phyloP scores from a whole-genome alignment of 1,140 invertebrate species.

The Papilio helenus region DNA sequence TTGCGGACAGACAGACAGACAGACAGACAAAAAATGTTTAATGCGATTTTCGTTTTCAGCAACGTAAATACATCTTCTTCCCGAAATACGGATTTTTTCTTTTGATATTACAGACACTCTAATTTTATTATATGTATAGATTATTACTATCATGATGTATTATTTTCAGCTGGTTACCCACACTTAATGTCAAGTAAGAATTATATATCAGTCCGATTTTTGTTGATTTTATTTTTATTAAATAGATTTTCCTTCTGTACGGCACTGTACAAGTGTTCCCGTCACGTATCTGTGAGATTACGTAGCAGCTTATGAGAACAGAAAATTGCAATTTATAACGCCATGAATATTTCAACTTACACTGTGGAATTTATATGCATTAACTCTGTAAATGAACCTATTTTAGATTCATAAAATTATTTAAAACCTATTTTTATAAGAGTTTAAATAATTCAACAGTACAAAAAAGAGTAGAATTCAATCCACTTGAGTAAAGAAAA shows the following conservation, averaged over 20 bases:
- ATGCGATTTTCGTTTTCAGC: too few relatives aligned
- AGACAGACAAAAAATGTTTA: too few relatives aligned
- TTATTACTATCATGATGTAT: too few relatives aligned
- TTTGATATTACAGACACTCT: too few relatives aligned
- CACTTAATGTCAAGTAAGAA: too few relatives aligned
- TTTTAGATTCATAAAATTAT: not conserved
- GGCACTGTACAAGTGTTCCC: not conserved
- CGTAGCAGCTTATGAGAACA: conserved; percentile 28
- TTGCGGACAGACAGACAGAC: too few relatives aligned
- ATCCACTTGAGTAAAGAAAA: not conserved
- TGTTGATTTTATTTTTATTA: not conserved
- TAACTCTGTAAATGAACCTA: not conserved
- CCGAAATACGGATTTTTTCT: too few relatives aligned
- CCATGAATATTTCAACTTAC: conserved; percentile 24
- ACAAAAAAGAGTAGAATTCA: not conserved
- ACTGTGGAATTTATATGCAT: conserved; percentile 21
- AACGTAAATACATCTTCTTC: too few relatives aligned
- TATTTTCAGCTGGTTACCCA: too few relatives aligned
- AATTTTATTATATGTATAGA: too few relatives aligned
- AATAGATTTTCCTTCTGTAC: not conserved
- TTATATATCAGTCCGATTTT: not conserved
- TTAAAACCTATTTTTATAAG: not conserved
- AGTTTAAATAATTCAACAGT: not conserved
- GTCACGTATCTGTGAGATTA: conserved; percentile 25
- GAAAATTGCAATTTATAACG: conserved; percentile 26